Base-by-base conservation (phyloP, 2,888 invertebrate species). In the Griposia aprilina region DNA sequence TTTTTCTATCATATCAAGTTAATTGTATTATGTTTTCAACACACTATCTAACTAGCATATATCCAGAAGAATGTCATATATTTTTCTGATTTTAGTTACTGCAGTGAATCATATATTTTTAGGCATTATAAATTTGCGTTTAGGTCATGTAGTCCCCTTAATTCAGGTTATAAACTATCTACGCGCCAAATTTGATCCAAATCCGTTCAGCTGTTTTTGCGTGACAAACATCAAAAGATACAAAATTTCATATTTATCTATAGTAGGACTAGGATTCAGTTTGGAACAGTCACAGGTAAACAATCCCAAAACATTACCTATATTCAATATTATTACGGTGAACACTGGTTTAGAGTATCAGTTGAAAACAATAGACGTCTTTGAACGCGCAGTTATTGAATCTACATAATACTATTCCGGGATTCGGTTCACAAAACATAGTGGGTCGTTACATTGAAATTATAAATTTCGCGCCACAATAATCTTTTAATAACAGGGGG, bases 351-450 rank as follows among this genome's bases (percentile, higher is more conserved):
- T 85, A 89, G 80, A 87, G 77, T 85, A 87, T 88, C 88, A 90
- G 91, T 90, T 83, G 87, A 83, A 90, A 92, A 94, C 93, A 94
- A 94, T 92, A 91, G 91, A 83, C 84, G 84, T 88, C 88, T 90
- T 86, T 86, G 82, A 87, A 81, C 78, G 82, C 72, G 78, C 89
- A 89, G 92, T 91, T 93, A 93, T 93, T 93, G 92, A 93, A 95
- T 95, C 94, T 94, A 93, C 94, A 95, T 95, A 95, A 94, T 90
- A 92, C 92, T 91, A 92, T 91, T 91, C 91, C 85, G 87, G 89
- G 90, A 90, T 91, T 87, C 84, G 86, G 91, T 91, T 73, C 81
- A 76, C 91, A 92, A 93, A 92, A 93, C 90, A 91, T 90, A 90
- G 84, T 89, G 85, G 86, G 88, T 89, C 62, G 73, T 84, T 81